Base-by-base conservation (phyloP, 2,797 vertebrate species). In the Nyctalus aviator region DNA sequence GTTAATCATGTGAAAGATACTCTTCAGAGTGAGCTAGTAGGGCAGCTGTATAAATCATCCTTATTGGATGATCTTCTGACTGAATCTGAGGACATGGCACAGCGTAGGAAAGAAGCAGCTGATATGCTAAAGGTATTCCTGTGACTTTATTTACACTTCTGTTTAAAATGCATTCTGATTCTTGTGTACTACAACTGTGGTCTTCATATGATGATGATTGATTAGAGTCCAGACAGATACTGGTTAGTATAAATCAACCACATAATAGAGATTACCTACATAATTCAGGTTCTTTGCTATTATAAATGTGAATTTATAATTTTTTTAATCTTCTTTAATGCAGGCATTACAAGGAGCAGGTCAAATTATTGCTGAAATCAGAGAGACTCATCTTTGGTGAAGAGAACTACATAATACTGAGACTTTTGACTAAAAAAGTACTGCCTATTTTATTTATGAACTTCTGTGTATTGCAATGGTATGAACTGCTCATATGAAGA, bases 381-480 rank as follows among this genome's bases (percentile, higher is more conserved):
- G 99, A 96, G 99, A 99, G 98, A 99, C 99, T 35, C 99, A 99
- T 97, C 97, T 99, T 96, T 99, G 99, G 99, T 99, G 99, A 99
- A 98, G 96, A 83, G 90, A 96, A 92, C 84, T 92, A 73, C 90
- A 41, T 89, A 93, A 86, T 62, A 95, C 93, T 86, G 94, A 97
- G 96, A 96, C 97, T 97, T 87, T 73, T 96, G 97, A 97, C 98
- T 98, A 96, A 68, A 97, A 98, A 96, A 97, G 98, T 98, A 97
- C 98, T 98, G 97, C 98, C 98, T 98, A 97, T 98, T 98, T 98
- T 99, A 98, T 98, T 98, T 98, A 99, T 98, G 98, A 98, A 99
- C 98, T 98, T 96, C 96, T 98, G 96, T 98, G 98, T 97, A 94
- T 97, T 97, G 96, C 98, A 97, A 48, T 95, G 97, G 86, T 98